Base-by-base conservation (phyloP, 1,140 invertebrate species). In the Zaprionus taronus region DNA sequence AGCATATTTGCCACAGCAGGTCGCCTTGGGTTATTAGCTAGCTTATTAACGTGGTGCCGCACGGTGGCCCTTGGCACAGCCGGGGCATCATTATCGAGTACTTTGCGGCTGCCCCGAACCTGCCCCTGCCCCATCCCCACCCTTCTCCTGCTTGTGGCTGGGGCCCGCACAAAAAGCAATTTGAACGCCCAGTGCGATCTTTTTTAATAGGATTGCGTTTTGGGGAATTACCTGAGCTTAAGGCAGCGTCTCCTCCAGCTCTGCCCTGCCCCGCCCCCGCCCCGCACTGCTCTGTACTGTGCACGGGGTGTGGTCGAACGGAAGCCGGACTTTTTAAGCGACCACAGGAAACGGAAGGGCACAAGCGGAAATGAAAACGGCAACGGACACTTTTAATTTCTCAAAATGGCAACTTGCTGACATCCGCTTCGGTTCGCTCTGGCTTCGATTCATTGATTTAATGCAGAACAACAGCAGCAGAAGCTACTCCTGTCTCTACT, bases 151-250 rank as follows among this genome's bases (percentile, higher is more conserved):
- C 28, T 31, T 7, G 28, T 7, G 28, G 6, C 62, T 56, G 49
- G 44, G 49, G 44, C 36, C n/a, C 38, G 5, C 38, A 47, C 41
- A 51, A 68, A 74, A 81, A 66, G 79, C 67, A 81, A 81, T 81
- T 81, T 81, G 28, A 79, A 47, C 68, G 69, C 71, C 15, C 34
- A 34, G 34, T 53, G 49, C 51, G 49, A 67, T 78, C 56, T 60
- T 87, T 87, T 85, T 90, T 90, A 90, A 90, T 90, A 82, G 85
- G 81, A 91, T 90, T 90, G 85, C 70, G 81, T 91, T 82, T 81
- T 79, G 68, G 81, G 81, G 86, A 85, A 85, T 90, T 90, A 91
- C 86, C 76, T 90, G 72, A 12, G 55, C 44, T 65, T 66, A 60
- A 60, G 36, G 61, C 66, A n/a, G 17, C 31, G 65, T 20, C 36